Conservation (phyloP, 2,888 invertebrate genomes). For the Eudemis profundana region DNA sequence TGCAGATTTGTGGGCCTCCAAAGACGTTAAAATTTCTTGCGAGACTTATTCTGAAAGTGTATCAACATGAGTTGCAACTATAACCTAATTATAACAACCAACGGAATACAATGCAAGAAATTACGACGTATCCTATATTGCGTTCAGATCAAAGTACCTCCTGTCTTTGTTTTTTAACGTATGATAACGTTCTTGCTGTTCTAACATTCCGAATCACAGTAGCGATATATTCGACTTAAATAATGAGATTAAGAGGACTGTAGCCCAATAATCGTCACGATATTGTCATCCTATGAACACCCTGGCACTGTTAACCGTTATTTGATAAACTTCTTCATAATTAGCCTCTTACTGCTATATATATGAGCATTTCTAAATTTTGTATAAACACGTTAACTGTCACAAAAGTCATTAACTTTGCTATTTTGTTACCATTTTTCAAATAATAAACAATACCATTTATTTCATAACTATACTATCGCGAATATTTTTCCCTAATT, state of each 20-base stretch:
- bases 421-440: too few relatives aligned
- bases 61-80: neutral
- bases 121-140: neutral
- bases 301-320: too few relatives aligned
- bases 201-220: conserved; percentile 59
- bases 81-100: neutral
- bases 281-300: neutral
- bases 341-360: too few relatives aligned
- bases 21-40: neutral
- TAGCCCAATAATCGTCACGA: conserved; percentile 10
- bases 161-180: conserved; percentile 18
- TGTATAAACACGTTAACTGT: too few relatives aligned
- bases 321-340: too few relatives aligned
- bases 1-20: neutral
- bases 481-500: too few relatives aligned
- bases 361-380: too few relatives aligned
- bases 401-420: too few relatives aligned
- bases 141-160: conserved; percentile 1
- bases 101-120: neutral
- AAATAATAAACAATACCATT: too few relatives aligned
- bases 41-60: neutral
- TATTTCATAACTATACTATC: too few relatives aligned
- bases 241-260: conserved; percentile 14
- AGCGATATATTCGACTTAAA: conserved; percentile 44
- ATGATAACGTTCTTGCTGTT: conserved; percentile 55